A percentile compares a stretch with the other conserved stretches of the same genome.
Conservation (phyloP, 37 sponge, comb jelly and placozoan genomes). For the Eunapius fragilis region DNA sequence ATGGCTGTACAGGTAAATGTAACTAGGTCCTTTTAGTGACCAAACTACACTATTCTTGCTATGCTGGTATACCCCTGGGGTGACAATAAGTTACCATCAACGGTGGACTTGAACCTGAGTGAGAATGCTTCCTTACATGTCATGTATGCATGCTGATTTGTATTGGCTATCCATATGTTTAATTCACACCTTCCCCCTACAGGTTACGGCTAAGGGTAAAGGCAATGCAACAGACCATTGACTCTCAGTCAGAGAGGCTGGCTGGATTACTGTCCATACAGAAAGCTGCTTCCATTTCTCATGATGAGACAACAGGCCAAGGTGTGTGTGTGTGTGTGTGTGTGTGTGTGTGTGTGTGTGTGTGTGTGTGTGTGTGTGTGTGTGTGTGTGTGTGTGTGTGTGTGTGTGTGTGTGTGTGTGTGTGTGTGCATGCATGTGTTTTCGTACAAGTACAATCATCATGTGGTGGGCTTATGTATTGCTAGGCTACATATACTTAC, state of each 20-base stretch:
- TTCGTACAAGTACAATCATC: background rate
- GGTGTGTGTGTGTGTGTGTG: slow-evolving; percentile 26
- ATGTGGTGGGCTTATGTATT: background rate
- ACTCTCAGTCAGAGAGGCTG: slow-evolving; percentile 69
- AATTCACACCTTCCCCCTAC: background rate
- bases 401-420: background rate
- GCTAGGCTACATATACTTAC: background rate
- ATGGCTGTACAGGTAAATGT: too few species aligned
- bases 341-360: too few species aligned
- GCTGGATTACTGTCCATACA: slow-evolving; percentile 58
- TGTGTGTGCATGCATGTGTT: too few species aligned
- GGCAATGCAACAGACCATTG: slow-evolving; percentile 79
- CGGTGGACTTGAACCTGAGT: too few species aligned
- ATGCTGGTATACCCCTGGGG: too few species aligned
- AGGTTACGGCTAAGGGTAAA: slow-evolving; percentile 84
- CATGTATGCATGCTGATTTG: background rate
- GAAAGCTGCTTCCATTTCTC: slow-evolving; percentile 13
- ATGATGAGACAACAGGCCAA: slow-evolving; percentile 83
- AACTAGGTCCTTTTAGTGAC: too few species aligned
- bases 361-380: too few species aligned
- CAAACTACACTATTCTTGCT: too few species aligned
- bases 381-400: slow-evolving; percentile 30
- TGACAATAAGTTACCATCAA: too few species aligned
- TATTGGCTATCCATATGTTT: background rate
- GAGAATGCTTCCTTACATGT: background rate